Conservation (phyloP, 1,140 invertebrate genomes). For the Leptopilina boulardi region DNA sequence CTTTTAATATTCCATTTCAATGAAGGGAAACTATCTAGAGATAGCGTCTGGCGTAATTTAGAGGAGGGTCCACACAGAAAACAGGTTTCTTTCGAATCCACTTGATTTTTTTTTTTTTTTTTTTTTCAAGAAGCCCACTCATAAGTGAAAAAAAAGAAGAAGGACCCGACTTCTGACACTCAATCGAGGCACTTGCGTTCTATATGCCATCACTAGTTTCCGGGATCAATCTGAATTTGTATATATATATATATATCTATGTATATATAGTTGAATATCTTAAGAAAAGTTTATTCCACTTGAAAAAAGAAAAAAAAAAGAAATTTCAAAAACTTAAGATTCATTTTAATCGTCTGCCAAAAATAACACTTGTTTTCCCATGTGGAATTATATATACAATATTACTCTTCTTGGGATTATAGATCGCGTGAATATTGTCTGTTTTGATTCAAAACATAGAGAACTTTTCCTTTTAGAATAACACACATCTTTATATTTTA, state of each 20-base stretch:
- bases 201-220: conserved; percentile 14
- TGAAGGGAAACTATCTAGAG: conserved; percentile 31
- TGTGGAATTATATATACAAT: not conserved
- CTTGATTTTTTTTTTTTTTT: not conserved
- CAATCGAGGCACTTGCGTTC: not conserved
- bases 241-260: too few species aligned
- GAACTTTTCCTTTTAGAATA: too few species aligned
- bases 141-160: conserved; percentile 21
- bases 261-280: not conserved
- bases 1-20: conserved; percentile 26
- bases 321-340: not conserved
- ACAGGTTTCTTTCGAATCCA: conserved; percentile 31
- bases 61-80: conserved; percentile 23
- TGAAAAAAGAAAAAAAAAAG: too few species aligned
- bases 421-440: too few species aligned
- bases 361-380: not conserved
- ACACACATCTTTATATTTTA: too few species aligned
- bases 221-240: conserved; percentile 18
- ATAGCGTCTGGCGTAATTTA: conserved; percentile 28
- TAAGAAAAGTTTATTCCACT: not conserved
- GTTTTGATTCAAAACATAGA: too few species aligned
- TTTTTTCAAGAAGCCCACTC: conserved; percentile 27
- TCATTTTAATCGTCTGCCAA: not conserved
- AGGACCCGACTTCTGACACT: conserved; percentile 28
- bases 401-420: not conserved